Evolutionary conservation across 2,888 invertebrate genomes (phyloP), one percentile per base, ranked within the genome.

Genomic region (Ennomos erosarius): DNA sequence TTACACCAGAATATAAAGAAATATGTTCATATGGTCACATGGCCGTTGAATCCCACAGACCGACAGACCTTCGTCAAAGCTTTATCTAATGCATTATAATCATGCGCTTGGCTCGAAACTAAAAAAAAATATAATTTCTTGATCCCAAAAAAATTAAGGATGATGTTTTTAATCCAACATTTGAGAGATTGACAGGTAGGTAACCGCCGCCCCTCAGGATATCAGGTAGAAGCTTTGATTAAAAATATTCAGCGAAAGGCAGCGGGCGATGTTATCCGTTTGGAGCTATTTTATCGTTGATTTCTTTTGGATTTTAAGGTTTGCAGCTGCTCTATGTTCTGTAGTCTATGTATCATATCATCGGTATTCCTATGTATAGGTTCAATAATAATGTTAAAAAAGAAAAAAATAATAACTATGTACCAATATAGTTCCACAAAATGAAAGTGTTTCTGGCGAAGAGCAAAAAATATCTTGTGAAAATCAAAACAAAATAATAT

Each of bases 131-230:
- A 85, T 88, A 88, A 90, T 88, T 88, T 86, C 84, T 84, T 89
- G 90, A 90, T 90, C 91, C 87, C 87, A 77, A 85, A 88, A 91
- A 90, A 89, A 80, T 82, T 80, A 84, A 86, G 85, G 85, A 88
- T 82, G 88, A 78, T 86, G 79, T 90, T 91, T 92, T 91, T 91
- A 91, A 92, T 90, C 87, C 90, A 87, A 88, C 85, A 83, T 90
- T 90, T 87, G 88, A 85, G 77, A 89, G 92, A 92, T 90, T 91
- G 92, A 92, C 91, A 91, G 92, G 88, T 90, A 83, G 90, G 89
- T 85, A 79, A 82, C 79, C 76, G 81, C 81, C 78, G 81, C 78
- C 79, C 81, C 78, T 79, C 77, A 78, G 77, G 70, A 72, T 78
- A 81, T 82, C 91, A 90, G 91, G 91, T 91, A 90, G 86, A 87